A percentile compares a stretch with the other conserved stretches of the same genome.
Evolutionary conservation across 2,888 invertebrate genomes (phyloP).

Genomic region (Falcaria lacertinaria): DNA sequence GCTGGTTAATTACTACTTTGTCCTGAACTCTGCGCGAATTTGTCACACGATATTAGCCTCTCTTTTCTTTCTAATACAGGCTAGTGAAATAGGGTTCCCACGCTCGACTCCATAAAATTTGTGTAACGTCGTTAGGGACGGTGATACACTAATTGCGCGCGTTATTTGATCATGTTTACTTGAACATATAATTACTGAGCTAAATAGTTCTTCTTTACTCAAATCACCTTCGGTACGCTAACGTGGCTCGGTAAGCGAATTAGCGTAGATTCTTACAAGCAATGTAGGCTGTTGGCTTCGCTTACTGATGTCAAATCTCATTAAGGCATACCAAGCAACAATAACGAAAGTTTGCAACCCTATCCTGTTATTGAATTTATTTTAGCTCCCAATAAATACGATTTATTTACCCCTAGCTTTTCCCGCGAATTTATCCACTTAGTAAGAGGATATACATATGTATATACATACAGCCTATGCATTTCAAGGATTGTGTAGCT

Average conservation of each 20-base stretch:
- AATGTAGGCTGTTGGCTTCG: too few relatives aligned
- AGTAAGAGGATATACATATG: too few relatives aligned
- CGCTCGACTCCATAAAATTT: not conserved
- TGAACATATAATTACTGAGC: not conserved
- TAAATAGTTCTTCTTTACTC: not conserved
- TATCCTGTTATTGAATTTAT: too few relatives aligned
- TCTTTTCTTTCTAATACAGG: not conserved
- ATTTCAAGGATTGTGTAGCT: too few relatives aligned
- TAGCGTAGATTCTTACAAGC: too few relatives aligned
- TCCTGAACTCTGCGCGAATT: slow-evolving; percentile 4
- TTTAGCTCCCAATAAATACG: too few relatives aligned
- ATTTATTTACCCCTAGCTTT: too few relatives aligned
- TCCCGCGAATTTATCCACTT: too few relatives aligned
- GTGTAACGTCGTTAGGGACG: not conserved
- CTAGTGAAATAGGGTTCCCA: not conserved
- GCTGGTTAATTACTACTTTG: slow-evolving; percentile 10
- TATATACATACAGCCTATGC: too few relatives aligned
- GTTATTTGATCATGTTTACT: not conserved
- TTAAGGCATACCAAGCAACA: too few relatives aligned
- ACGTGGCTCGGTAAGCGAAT: not conserved
- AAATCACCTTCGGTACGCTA: not conserved
- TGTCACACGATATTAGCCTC: slow-evolving; percentile 2
- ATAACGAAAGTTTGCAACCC: too few relatives aligned
- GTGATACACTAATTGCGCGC: not conserved
- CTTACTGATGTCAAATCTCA: too few relatives aligned